phyloP scores from a whole-genome alignment of 2,888 invertebrate genomes.

The Amphipoea oculea region DNA sequence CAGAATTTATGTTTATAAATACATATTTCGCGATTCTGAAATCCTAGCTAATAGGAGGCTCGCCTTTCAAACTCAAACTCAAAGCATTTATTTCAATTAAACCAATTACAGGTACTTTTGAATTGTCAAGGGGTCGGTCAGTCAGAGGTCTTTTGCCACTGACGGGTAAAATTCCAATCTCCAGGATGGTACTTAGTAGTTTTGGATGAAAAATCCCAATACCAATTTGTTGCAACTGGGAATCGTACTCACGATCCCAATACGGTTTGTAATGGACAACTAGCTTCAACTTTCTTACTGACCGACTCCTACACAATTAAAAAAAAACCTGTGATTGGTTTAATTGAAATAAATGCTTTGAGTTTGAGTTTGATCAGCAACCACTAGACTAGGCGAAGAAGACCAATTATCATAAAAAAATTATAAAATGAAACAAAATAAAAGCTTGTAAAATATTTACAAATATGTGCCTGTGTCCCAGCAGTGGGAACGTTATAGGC shows the following conservation, averaged over 20 bases:
- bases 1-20: too few species aligned
- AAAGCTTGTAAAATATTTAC: too few species aligned
- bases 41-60: not conserved
- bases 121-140: too few species aligned
- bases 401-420: not conserved
- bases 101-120: too few species aligned
- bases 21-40: not conserved
- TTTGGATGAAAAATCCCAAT: not conserved
- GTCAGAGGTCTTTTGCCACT: too few species aligned
- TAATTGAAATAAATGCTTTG: not conserved
- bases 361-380: not conserved
- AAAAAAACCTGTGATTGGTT: not conserved
- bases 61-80: too few species aligned
- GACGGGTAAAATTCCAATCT: not conserved
- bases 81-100: too few species aligned
- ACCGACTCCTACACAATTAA: not conserved
- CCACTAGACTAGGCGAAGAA: rapidly evolving
- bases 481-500: too few species aligned
- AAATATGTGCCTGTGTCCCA: too few species aligned
- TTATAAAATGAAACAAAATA: too few species aligned
- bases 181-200: not conserved
- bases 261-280: not conserved
- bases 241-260: not conserved
- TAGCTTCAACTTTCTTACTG: not conserved
- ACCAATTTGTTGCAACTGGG: not conserved